phyloP scores from a whole-genome alignment of 2,797 vertebrate genomes.

The Cossypha polioptera region DNA sequence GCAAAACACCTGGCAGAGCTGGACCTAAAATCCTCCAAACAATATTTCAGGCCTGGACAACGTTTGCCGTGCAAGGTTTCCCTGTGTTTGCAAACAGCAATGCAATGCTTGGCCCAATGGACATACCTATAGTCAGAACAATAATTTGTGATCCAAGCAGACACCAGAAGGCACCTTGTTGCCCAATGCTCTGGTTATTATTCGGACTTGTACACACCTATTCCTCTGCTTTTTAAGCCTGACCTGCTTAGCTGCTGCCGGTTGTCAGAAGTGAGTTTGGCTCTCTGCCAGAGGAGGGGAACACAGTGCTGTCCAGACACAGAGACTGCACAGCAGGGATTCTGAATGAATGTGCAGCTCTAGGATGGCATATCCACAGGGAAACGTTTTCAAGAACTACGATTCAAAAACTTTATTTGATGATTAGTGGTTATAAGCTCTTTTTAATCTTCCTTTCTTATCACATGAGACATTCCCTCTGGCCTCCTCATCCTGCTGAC shows the following conservation, averaged over 20 bases:
- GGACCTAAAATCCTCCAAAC: not conserved
- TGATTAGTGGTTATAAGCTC: not conserved
- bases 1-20: not conserved
- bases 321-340: not conserved
- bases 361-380: not conserved
- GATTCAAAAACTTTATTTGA: not conserved
- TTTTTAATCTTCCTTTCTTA: not conserved
- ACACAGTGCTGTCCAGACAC: accelerated
- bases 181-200: not conserved
- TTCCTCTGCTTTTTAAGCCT: not conserved
- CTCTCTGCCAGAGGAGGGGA: not conserved
- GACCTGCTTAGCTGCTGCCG: not conserved
- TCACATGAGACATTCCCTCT: not conserved
- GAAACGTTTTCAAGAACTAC: not conserved
- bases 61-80: not conserved
- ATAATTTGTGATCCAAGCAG: not conserved
- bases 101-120: not conserved
- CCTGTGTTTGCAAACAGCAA: not conserved
- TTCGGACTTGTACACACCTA: not conserved
- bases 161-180: not conserved
- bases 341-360: accelerated
- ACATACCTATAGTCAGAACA: not conserved
- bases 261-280: not conserved
- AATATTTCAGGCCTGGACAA: not conserved
- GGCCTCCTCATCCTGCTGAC: not conserved